Evolutionary conservation across 2,797 vertebrate genomes (phyloP), one percentile per base, ranked within the genome.

Genomic region (Halcyon badia): DNA sequence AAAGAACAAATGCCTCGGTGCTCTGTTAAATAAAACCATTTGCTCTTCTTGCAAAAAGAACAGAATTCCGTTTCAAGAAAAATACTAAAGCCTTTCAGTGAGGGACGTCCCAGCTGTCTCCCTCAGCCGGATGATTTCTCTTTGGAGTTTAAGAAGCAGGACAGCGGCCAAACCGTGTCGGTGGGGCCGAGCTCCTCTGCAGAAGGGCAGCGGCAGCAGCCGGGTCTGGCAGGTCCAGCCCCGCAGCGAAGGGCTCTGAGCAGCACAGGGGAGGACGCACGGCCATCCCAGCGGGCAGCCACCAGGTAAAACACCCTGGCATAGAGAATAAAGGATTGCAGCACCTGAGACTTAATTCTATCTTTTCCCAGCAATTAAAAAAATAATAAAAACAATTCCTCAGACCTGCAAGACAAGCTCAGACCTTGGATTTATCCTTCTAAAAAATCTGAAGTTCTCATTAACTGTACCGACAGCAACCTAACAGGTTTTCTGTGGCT

Each of bases 261-360:
- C 35, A 8, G 46, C 46, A 10, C 5, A 8, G 64, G 33, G 52
- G 52, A 66, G 33, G 21, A 22, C 2, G 21, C 16, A 3, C 10
- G 3, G 57, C n/a, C 46, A 6, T 8, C 21, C 49, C 81, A 8
- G 41, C 41, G 9, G 14, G 61, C 1, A 10, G 16, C 46, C 39
- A 5, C 1, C 14, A 12, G 30, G 8, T 21, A 28, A 28, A 22
- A 0, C 2, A 26, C 5, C 30, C 30, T 4, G 3, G 56, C 1
- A 2, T 1, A 11, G 9, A 24, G 26, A 62, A 56, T 6, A 35
- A 52, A 22, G 46, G 39, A 41, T 4, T 1, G 8, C 33, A 28
- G 60, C 31, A 51, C 44, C 37, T 6, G 52, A 31, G 33, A 25
- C 42, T 17, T 25, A 33, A 39, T 31, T 35, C 51, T 37, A 26